phyloP scores from a whole-genome alignment of 2,113 vertebrate species.

The Salminus brasiliensis region DNA sequence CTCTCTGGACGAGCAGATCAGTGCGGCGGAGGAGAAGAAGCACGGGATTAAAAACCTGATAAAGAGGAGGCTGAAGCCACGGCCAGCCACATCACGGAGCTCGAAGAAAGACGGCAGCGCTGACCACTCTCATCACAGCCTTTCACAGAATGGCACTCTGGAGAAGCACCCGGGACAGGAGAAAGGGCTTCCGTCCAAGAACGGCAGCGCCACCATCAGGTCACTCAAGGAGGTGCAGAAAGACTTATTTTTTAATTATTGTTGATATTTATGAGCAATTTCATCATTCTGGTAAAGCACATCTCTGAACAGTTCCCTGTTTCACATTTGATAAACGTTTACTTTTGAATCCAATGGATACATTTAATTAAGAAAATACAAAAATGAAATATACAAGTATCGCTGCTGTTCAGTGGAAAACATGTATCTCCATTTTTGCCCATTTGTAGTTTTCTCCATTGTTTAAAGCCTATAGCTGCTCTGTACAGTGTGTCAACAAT shows the following conservation, averaged over 20 bases:
- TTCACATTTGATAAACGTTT: no score
- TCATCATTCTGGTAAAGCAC: no score
- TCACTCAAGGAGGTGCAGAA: neutral
- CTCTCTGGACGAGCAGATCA: conserved; percentile 59
- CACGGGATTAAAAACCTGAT: conserved; percentile 66
- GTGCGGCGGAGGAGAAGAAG: conserved; percentile 70
- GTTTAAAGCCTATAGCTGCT: no score
- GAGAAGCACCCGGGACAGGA: conserved; percentile 25
- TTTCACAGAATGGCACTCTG: conserved; percentile 40
- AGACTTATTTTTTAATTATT: neutral
- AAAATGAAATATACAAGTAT: no score
- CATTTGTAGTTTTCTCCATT: no score
- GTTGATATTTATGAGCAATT: neutral
- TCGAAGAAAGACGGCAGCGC: conserved; percentile 27
- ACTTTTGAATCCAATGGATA: no score
- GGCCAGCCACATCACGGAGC: neutral
- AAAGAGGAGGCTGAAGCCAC: conserved; percentile 61
- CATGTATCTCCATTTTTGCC: no score
- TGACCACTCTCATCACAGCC: neutral
- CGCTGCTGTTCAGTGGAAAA: no score
- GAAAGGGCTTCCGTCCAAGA: neutral
- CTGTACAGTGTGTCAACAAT: no score
- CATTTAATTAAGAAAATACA: no score
- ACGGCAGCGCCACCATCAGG: neutral
- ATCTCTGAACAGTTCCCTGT: no score